Percentiles rank a stretch among this genome's conserved stretches.
phyloP scores from a whole-genome alignment of 2,888 invertebrate genomes.

The Apamea epomidion region DNA sequence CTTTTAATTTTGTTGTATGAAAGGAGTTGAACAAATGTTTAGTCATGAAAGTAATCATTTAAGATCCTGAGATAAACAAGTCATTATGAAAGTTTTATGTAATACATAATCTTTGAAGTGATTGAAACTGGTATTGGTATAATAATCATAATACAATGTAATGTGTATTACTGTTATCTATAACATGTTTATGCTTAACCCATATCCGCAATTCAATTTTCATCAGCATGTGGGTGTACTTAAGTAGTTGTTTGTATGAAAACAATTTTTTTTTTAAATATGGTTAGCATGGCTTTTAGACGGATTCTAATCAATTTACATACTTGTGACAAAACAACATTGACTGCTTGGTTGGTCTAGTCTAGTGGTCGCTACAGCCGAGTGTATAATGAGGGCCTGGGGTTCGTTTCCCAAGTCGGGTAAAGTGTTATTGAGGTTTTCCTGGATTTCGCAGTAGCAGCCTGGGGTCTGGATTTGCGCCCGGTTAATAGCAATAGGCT shows the following conservation, averaged over 20 bases:
- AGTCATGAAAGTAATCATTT: slow-evolving; percentile 47
- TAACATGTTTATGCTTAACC: slow-evolving; percentile 36
- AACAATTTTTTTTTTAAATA: slow-evolving; percentile 3
- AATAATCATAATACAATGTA: slow-evolving; percentile 7
- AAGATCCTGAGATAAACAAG: slow-evolving; percentile 49
- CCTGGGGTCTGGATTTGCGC: not conserved
- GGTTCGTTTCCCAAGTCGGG: too few relatives aligned
- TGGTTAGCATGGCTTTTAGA: not conserved
- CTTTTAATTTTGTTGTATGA: slow-evolving; percentile 34
- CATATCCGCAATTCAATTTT: slow-evolving; percentile 14
- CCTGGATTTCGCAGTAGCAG: too few relatives aligned
- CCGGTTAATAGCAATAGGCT: not conserved
- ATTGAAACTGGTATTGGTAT: slow-evolving; percentile 30
- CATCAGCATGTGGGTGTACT: not conserved
- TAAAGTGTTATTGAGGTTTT: too few relatives aligned
- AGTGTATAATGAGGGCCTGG: too few relatives aligned
- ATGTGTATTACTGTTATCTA: slow-evolving; percentile 29
- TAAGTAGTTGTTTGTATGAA: not conserved
- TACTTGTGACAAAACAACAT: not conserved
- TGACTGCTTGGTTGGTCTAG: not conserved
- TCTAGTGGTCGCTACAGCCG: not conserved
- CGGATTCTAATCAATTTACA: not conserved
- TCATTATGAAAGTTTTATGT: slow-evolving; percentile 56
- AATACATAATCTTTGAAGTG: slow-evolving; percentile 37
- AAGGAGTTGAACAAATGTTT: slow-evolving; percentile 44